These are phyloP conservation scores for Cuculus canorus DNA, from an alignment of 2,797 vertebrate genomes.

Conservation along the genomic window DNA sequence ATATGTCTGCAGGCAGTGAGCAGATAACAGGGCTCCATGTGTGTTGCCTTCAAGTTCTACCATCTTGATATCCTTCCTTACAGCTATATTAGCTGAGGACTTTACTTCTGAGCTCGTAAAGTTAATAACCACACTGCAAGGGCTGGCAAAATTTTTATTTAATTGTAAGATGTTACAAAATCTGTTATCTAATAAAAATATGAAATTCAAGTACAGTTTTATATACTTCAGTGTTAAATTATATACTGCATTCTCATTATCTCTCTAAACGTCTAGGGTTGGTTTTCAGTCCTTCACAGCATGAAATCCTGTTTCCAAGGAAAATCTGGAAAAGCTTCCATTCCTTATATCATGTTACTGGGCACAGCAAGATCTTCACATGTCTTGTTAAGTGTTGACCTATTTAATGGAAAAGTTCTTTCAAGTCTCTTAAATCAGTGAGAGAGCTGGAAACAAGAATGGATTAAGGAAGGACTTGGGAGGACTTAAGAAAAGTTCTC, in stretches of 20 bases:
- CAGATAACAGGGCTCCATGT: neutral
- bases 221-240: neutral
- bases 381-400: neutral
- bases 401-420: neutral
- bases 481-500: neutral
- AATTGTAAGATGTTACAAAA: neutral
- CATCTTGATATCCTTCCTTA: neutral
- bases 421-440: neutral
- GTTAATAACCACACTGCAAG: neutral
- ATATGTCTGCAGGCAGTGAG: neutral
- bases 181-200: neutral
- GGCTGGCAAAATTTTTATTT: neutral
- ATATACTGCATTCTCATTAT: neutral
- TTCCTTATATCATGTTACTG: neutral
- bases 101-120: neutral
- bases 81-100: neutral
- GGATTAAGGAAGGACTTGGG: neutral
- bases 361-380: neutral
- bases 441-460: neutral
- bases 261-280: neutral
- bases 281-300: neutral
- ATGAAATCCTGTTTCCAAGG: neutral
- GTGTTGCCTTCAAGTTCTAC: neutral
- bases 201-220: neutral
- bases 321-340: neutral